phyloP scores from a whole-genome alignment of 2,797 vertebrate genomes.

The Chelon auratus region DNA sequence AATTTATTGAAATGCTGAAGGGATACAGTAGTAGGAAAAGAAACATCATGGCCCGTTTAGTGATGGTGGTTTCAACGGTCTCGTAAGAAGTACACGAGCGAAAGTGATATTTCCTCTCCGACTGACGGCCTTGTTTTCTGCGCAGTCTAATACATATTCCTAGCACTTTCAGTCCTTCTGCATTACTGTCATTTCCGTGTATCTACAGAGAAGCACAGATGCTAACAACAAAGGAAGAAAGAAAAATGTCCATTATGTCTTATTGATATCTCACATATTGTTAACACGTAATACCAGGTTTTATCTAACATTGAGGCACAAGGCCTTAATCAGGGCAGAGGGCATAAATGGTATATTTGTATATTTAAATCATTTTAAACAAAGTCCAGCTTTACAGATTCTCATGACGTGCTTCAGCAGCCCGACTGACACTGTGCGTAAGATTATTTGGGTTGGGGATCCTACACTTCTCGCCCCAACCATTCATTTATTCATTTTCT shows the following conservation, averaged over 20 bases:
- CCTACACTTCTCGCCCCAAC: too few species aligned
- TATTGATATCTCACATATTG: too few species aligned
- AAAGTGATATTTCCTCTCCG: background rate
- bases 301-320: background rate
- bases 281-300: too few species aligned
- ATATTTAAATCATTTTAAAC: background rate
- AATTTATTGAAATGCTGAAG: background rate
- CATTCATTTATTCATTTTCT: too few species aligned
- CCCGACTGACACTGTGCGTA: background rate
- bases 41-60: background rate
- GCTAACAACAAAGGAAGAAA: background rate
- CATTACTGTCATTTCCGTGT: too few species aligned
- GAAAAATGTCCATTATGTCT: background rate
- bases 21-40: background rate
- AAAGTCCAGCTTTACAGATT: slow-evolving; percentile 5
- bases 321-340: background rate
- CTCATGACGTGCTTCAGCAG: background rate
- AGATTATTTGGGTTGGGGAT: too few species aligned
- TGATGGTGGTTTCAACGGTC: too few species aligned
- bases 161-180: too few species aligned
- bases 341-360: too few species aligned
- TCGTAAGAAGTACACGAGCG: too few species aligned
- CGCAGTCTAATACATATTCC: too few species aligned
- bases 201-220: background rate
- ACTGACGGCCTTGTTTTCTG: too few species aligned